phyloP scores from a whole-genome alignment of 2,888 invertebrate species.

The Myopa tessellatipennis region DNA sequence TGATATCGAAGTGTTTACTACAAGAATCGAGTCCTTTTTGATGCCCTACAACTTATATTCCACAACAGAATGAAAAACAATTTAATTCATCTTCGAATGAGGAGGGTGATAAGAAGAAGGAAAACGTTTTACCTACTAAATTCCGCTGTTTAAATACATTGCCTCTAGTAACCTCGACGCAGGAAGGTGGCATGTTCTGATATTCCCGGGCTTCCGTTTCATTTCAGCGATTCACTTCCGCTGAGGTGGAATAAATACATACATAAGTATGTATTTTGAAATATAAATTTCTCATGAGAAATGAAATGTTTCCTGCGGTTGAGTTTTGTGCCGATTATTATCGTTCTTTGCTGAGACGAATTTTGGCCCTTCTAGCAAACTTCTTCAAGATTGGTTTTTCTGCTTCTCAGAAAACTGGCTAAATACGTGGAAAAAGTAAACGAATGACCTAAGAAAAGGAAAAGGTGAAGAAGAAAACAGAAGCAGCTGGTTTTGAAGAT shows the following conservation, averaged over 20 bases:
- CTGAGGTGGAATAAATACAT: neutral
- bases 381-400: slow-evolving; percentile 32
- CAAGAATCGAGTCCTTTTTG: too few relatives aligned
- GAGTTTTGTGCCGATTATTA: too few relatives aligned
- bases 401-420: neutral
- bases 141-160: too few relatives aligned
- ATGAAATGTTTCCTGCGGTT: too few relatives aligned
- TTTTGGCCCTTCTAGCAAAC: slow-evolving; percentile 17
- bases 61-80: too few relatives aligned
- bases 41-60: too few relatives aligned
- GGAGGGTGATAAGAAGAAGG: too few relatives aligned
- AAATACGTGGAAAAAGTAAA: neutral
- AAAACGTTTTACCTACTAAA: too few relatives aligned
- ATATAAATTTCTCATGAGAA: neutral
- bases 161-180: too few relatives aligned
- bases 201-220: too few relatives aligned
- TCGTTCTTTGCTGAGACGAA: slow-evolving; percentile 30
- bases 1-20: neutral
- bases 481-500: neutral
- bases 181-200: too few relatives aligned
- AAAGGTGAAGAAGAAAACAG: neutral
- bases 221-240: neutral
- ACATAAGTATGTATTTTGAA: neutral
- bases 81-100: too few relatives aligned
- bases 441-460: neutral